Evolutionary conservation across 2,888 invertebrate species (phyloP), one percentile per base, ranked within the genome.

Genomic region (Dasypolia templi): DNA sequence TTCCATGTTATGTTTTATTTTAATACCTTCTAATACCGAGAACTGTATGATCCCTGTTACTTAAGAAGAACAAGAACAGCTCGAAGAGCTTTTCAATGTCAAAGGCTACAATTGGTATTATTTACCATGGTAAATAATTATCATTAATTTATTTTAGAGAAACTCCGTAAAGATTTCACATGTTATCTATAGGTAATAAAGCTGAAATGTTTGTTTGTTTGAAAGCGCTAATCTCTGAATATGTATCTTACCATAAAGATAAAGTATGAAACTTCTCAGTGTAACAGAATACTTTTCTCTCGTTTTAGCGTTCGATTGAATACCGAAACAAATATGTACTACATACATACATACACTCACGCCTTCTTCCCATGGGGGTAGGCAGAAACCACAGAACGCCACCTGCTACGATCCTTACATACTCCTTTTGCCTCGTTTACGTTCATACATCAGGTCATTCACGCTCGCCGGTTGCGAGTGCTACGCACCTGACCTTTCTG

Each of bases 231-330:
- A 17, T 5, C 44, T 44, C 17, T 39, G 39, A 9, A 39, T 75
- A 75, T 35, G 53, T 62, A 63, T 61, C 63, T 63, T 39, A 14
- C 11, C 29, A 53, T 55, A 46, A 29, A 46, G 22, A 35, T 46
- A 35, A 44, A 53, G 53, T 14, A 35, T 35, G 26, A 35, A 49
- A 53, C 42, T 62, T 61, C 26, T 51, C 62, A 51, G 49, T 32
- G 11, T 74, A 12, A 26, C 59, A 22, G n/a, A 39, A 56, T 56
- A 46, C 9, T 11, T 19, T 70, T 35, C 53, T 44, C n/a, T 42
- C 2, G 9, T 14, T 19, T n/a, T 29, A 6, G 9, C 5, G 2
- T 17, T 42, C n/a, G 12, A 49, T 39, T 29, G 29, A 72, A 56
- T 56, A 56, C 22, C 12, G 29, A 32, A 12, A 22, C 51, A 51